Evolutionary conservation across 2,113 vertebrate genomes (phyloP), one percentile per base, ranked within the genome.

Genomic region (Pollimyrus isidori): DNA sequence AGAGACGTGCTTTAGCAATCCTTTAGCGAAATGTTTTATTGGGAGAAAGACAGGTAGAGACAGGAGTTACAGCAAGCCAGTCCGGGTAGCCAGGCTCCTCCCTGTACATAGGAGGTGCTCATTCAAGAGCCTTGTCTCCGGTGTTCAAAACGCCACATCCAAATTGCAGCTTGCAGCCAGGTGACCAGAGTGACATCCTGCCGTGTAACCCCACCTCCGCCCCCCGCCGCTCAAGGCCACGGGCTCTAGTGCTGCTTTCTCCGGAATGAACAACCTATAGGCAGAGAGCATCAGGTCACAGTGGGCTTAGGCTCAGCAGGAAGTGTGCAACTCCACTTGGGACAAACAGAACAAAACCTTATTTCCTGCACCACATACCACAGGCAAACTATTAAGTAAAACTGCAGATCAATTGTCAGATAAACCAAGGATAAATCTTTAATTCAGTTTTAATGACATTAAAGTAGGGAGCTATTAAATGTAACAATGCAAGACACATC

Each of bases 231-330:
- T 26, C 45, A 48, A 23, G 53, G 50, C 49, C 76, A 0, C 50
- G 23, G 89, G 87, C 82, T 58, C 91, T 95, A 96, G 92, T 96
- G 96, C 91, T 96, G 96, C 94, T 96, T 96, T 91, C 94, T 95
- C 91, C 96, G 95, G 94, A 96, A 96, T 1, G 96, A 96, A 89
- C 96, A 96, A 90, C 95, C 96, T 96, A 90, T 5, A 9, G 86
- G 35, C 35, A 88, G 5, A 80, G 35, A 42, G 73, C 7, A 0
- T 6, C 69, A 42, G 73, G 73, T 80, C 73, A 80, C 0, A 0
- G 6, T 17, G 35, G 13, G 1, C 13, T 80, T 30, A 30, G 73
- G 30, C 13, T 26, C 35, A 80, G 35, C 15, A 17, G 73, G 30
- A 42, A 80, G 35, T 19, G 17, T 76, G 35, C 30, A 39, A 76